Conservation (phyloP, 1,140 invertebrate genomes). For the Nymphalis io region DNA sequence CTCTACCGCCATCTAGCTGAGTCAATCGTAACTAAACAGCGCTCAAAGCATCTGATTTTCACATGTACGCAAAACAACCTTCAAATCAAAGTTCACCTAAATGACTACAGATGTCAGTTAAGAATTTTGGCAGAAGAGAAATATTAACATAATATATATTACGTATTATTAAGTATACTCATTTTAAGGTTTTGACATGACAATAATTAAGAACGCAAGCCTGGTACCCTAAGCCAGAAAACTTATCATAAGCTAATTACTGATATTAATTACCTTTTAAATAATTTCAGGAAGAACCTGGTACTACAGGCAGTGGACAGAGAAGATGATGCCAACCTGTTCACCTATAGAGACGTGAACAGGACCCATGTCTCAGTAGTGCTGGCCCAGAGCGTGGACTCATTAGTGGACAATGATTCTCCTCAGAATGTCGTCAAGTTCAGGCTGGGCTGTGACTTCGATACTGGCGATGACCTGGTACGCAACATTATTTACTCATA, state of each 20-base stretch:
- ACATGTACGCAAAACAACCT: not conserved
- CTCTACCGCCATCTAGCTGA: not conserved
- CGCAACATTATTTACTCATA: conserved; percentile 22
- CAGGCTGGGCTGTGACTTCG: conserved; percentile 84
- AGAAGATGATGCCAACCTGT: conserved; percentile 86
- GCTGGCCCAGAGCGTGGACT: conserved; percentile 87
- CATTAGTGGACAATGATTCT: conserved; percentile 88
- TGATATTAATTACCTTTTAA: not conserved
- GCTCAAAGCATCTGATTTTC: not conserved
- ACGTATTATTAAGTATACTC: no score
- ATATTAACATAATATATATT: no score
- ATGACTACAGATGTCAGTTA: not conserved
- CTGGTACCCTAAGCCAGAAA: no score
- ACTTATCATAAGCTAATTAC: no score
- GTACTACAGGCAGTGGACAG: conserved; percentile 87
- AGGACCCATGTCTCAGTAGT: conserved; percentile 87
- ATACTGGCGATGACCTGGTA: conserved; percentile 82
- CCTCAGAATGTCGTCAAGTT: conserved; percentile 93
- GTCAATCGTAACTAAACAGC: not conserved
- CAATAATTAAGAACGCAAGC: no score
- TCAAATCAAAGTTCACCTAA: not conserved
- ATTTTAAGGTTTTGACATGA: no score
- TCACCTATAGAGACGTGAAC: conserved; percentile 86
- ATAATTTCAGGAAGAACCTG: conserved; percentile 82
- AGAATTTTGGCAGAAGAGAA: not conserved